A percentile compares a stretch with the other conserved stretches of the same genome.
Evolutionary conservation across 2,888 invertebrate species (phyloP).

Genomic region (Tortricodes alternella): DNA sequence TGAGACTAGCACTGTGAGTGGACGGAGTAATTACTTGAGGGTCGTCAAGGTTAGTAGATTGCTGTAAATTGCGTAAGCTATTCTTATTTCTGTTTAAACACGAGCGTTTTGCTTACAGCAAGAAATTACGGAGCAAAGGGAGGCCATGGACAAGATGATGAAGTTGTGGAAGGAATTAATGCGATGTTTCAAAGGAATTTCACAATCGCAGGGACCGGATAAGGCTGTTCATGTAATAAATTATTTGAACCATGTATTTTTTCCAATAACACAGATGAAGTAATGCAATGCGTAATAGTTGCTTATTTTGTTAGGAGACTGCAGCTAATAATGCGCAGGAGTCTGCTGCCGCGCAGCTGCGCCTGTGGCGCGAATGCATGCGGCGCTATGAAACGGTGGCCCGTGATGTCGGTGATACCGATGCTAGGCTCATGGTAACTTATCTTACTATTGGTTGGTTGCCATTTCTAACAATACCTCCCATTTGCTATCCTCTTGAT

Average conservation of each 20-base stretch:
- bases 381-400: constrained; percentile 75
- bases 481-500: too few species aligned
- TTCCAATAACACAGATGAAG: constrained; percentile 18
- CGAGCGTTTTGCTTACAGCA: constrained; percentile 49
- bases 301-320: constrained; percentile 48
- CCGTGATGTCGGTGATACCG: constrained; percentile 75
- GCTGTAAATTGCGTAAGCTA: not conserved
- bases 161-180: constrained; percentile 76
- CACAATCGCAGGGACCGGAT: constrained; percentile 55
- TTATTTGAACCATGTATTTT: not conserved
- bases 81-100: not conserved
- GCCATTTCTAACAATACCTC: too few species aligned
- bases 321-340: constrained; percentile 59
- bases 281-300: not conserved
- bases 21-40: constrained; percentile 66
- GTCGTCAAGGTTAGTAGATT: constrained; percentile 63
- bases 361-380: constrained; percentile 77
- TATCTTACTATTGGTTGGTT: too few species aligned
- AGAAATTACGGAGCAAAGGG: constrained; percentile 74
- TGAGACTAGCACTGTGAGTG: constrained; percentile 68
- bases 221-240: constrained; percentile 53
- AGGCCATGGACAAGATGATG: constrained; percentile 80
- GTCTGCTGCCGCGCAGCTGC: constrained; percentile 69
- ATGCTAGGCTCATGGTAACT: constrained; percentile 72
- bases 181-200: constrained; percentile 72